phyloP scores from a whole-genome alignment of 2,113 vertebrate species.

The Sminthopsis crassicaudata region DNA sequence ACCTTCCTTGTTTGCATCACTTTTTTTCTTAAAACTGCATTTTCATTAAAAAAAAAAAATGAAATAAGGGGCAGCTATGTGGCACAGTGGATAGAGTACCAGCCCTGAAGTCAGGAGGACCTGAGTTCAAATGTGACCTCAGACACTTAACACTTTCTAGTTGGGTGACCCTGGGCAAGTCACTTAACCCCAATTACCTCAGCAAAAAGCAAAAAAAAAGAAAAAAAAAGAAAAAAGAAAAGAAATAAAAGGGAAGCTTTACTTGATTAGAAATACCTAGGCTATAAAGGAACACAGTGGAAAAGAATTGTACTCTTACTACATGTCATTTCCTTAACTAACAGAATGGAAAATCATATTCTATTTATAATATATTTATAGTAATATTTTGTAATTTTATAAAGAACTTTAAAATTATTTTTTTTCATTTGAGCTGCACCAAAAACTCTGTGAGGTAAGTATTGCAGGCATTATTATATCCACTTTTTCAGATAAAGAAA shows the following conservation, averaged over 20 bases:
- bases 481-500: not conserved
- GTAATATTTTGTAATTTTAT: not conserved
- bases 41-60: not conserved
- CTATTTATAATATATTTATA: not conserved
- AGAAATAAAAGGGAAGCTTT: not conserved
- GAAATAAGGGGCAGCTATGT: too few species aligned
- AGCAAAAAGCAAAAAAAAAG: constrained; percentile 2
- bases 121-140: too few species aligned
- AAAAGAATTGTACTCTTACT: not conserved
- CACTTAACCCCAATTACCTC: too few species aligned
- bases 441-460: not conserved
- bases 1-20: constrained; percentile 57
- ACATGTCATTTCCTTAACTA: not conserved
- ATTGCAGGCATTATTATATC: not conserved
- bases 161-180: too few species aligned
- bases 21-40: not conserved
- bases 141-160: too few species aligned
- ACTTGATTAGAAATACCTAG: constrained; percentile 38
- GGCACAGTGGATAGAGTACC: too few species aligned
- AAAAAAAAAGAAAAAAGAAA: too few species aligned
- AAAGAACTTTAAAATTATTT: not conserved
- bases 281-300: not conserved
- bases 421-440: not conserved
- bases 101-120: too few species aligned
- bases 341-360: not conserved